These are phyloP conservation scores for Stenolophus ochropezus DNA, from an alignment of 2,888 invertebrate genomes.

Conservation along the genomic window DNA sequence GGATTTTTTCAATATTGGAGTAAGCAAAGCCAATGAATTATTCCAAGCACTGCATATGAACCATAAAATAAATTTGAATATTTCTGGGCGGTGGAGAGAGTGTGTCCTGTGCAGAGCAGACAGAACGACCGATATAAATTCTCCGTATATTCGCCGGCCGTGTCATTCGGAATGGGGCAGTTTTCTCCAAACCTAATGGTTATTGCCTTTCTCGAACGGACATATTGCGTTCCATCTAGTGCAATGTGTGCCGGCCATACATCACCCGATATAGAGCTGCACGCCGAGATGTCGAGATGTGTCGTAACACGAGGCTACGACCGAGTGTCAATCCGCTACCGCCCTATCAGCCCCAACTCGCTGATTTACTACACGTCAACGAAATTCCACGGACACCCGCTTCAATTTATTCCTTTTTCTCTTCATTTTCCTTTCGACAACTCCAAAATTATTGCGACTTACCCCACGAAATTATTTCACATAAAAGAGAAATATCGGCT, in stretches of 20 bases:
- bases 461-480: no score
- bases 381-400: neutral
- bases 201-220: conserved; percentile 78
- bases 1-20: conserved; percentile 35
- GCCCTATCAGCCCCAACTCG: neutral
- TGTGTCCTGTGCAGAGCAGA: conserved; percentile 64
- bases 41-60: conserved; percentile 41
- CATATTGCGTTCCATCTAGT: conserved; percentile 78
- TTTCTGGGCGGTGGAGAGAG: neutral
- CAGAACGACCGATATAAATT: conserved; percentile 75
- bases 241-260: conserved; percentile 77
- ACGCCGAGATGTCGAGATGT: conserved; percentile 62
- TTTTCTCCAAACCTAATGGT: conserved; percentile 79
- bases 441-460: neutral
- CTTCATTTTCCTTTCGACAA: neutral
- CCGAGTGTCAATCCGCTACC: neutral
- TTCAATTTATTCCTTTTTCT: neutral
- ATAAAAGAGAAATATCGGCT: no score
- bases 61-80: conserved; percentile 46
- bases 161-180: conserved; percentile 78
- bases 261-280: conserved; percentile 73
- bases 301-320: conserved; percentile 51
- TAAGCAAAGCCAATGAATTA: conserved; percentile 37
- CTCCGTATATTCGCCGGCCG: conserved; percentile 77
- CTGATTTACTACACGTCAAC: neutral